A percentile compares a stretch with the other conserved stretches of the same genome.
Conservation (phyloP, 92 coral and sea anemone species). For the Actinostola sp. region DNA sequence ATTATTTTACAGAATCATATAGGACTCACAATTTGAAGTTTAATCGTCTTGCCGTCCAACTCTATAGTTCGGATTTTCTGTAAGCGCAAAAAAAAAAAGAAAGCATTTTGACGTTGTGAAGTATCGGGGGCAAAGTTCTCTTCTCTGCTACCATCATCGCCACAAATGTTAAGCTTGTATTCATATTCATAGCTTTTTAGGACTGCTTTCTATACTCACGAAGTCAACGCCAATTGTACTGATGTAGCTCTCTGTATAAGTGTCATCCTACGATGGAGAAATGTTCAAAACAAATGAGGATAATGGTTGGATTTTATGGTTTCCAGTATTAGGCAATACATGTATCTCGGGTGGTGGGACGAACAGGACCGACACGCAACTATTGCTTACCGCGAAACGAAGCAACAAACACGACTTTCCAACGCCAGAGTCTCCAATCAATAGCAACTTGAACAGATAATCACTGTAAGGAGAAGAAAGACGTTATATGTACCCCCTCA, state of each 20-base stretch:
- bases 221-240: constrained; percentile 99
- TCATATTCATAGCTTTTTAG: background rate
- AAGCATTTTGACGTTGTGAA: constrained; percentile 20
- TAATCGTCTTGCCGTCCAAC: constrained; percentile 98
- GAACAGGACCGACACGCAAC: constrained; percentile 21
- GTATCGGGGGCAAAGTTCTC: constrained; percentile 28
- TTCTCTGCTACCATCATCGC: background rate
- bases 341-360: constrained; percentile 49
- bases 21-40: constrained; percentile 96
- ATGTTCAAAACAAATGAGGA: constrained; percentile 40
- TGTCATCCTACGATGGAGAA: constrained; percentile 78
- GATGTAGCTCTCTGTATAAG: constrained; percentile 99
- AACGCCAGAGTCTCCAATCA: constrained; percentile 99
- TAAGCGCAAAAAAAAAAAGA: constrained; percentile 31
- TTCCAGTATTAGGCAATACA: constrained; percentile 55
- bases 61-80: constrained; percentile 99
- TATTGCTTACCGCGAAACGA: constrained; percentile 98
- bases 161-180: too few species aligned
- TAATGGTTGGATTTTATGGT: constrained; percentile 36
- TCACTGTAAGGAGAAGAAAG: constrained; percentile 82
- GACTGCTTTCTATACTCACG: constrained; percentile 69
- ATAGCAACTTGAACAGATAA: constrained; percentile 98
- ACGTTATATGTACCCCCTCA: constrained; percentile 33
- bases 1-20: constrained; percentile 8
- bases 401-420: constrained; percentile 99